Conservation (phyloP, 2,888 invertebrate genomes). For the Incurvaria masculella region DNA sequence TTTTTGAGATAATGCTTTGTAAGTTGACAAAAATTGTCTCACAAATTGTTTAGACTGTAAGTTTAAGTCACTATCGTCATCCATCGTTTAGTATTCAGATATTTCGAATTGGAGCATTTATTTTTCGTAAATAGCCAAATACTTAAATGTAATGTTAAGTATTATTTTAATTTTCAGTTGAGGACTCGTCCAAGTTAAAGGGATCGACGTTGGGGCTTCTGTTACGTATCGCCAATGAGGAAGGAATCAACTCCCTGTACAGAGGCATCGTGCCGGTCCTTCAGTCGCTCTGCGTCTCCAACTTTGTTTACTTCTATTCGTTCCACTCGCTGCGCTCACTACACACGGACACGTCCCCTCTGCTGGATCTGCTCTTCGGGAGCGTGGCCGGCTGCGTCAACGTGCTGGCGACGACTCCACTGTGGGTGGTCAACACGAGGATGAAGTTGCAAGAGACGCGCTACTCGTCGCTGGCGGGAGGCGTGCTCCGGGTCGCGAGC, state of each 20-base stretch:
- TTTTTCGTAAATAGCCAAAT: too few relatives aligned
- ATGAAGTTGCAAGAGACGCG: slow-evolving; percentile 71
- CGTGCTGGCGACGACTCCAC: slow-evolving; percentile 81
- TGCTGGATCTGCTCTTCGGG: slow-evolving; percentile 73
- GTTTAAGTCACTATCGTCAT: too few relatives aligned
- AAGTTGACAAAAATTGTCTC: too few relatives aligned
- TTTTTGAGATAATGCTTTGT: too few relatives aligned
- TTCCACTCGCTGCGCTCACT: slow-evolving; percentile 78
- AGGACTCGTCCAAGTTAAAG: slow-evolving; percentile 62
- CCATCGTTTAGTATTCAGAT: too few relatives aligned
- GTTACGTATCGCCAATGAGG: slow-evolving; percentile 61
- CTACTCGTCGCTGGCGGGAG: slow-evolving; percentile 54
- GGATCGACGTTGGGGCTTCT: slow-evolving; percentile 67
- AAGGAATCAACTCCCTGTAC: slow-evolving; percentile 67
- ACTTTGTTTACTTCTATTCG: slow-evolving; percentile 93
- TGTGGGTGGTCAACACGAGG: slow-evolving; percentile 91
- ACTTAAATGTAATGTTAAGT: slow-evolving; percentile 15
- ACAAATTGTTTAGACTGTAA: too few relatives aligned
- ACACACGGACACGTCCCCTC: slow-evolving; percentile 53
- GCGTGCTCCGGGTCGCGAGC: slow-evolving; percentile 64
- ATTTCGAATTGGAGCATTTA: too few relatives aligned
- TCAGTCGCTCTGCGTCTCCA: slow-evolving; percentile 81
- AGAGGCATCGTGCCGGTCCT: slow-evolving; percentile 79
- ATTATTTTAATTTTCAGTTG: slow-evolving; percentile 54
- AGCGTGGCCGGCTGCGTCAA: slow-evolving; percentile 79